A percentile compares a stretch with the other conserved stretches of the same genome.
Evolutionary conservation across 2,797 vertebrate species (phyloP).

Genomic region (Fistularia commersonii): DNA sequence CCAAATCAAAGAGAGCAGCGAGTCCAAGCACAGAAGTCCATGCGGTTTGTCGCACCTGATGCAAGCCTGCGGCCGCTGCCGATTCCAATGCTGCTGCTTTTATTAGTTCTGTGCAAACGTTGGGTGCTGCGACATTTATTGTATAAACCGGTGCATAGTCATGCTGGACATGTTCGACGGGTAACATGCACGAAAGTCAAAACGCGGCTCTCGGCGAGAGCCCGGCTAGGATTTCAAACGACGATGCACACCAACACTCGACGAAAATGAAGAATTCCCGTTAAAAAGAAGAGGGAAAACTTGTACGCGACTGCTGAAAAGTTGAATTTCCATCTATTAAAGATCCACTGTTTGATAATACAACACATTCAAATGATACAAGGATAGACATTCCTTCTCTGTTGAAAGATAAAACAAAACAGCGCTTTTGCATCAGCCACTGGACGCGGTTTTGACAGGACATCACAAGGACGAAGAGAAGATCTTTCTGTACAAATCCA

Average conservation of each 20-base stretch:
- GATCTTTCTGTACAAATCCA: conserved; percentile 61
- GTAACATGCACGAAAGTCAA: conserved; percentile 78
- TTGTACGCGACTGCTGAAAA: conserved; percentile 44
- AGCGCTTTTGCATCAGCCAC: conserved; percentile 50
- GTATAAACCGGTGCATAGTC: conserved; percentile 76
- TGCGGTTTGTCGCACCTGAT: conserved; percentile 52
- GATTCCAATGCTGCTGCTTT: conserved; percentile 38
- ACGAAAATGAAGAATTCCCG: conserved; percentile 50
- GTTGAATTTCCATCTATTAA: too few relatives aligned
- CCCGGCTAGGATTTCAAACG: too few relatives aligned
- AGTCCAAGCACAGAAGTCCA: conserved; percentile 52
- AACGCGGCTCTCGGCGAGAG: too few relatives aligned
- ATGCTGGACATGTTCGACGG: conserved; percentile 72
- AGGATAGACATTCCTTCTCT: conserved; percentile 53
- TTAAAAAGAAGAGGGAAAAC: conserved; percentile 68
- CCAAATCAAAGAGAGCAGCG: conserved; percentile 59
- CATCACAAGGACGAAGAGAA: conserved; percentile 59
- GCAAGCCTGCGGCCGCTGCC: conserved; percentile 37
- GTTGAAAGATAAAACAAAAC: conserved; percentile 13
- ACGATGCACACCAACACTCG: conserved; percentile 41
- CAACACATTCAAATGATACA: conserved; percentile 64
- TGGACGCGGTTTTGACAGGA: conserved; percentile 52
- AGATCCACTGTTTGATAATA: conserved; percentile 43
- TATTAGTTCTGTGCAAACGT: conserved; percentile 58
- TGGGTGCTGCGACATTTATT: conserved; percentile 55